These are phyloP conservation scores for Novumbra hubbsi DNA, from an alignment of 2,797 vertebrate genomes.

Conservation along the genomic window DNA sequence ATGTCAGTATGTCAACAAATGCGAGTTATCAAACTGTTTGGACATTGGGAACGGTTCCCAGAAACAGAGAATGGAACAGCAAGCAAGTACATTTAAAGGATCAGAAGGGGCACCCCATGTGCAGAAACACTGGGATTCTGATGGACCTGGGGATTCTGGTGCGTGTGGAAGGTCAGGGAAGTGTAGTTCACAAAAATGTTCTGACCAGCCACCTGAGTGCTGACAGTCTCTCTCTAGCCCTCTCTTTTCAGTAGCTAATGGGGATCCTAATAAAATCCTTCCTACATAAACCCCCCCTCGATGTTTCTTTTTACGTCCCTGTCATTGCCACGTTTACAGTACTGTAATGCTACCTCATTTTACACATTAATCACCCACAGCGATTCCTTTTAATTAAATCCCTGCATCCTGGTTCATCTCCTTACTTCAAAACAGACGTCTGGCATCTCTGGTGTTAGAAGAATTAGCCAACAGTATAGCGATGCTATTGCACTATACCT, in stretches of 20 bases:
- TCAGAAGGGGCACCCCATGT: background rate
- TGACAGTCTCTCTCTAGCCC: background rate
- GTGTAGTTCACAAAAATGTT: slow-evolving; percentile 48
- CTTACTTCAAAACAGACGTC: background rate
- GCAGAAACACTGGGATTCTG: slow-evolving; percentile 40
- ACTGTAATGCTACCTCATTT: slow-evolving; percentile 1
- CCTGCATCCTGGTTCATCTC: background rate
- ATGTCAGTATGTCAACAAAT: slow-evolving; percentile 36
- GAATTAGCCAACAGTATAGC: background rate
- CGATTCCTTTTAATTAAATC: background rate
- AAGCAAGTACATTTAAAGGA: slow-evolving; percentile 35
- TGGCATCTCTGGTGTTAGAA: background rate
- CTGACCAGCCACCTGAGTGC: slow-evolving; percentile 18
- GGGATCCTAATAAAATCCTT: background rate
- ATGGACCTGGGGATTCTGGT: slow-evolving; percentile 37
- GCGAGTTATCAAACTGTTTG: slow-evolving; percentile 36
- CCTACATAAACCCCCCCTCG: too few species aligned
- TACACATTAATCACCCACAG: background rate
- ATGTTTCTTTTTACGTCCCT: background rate
- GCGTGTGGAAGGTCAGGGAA: slow-evolving; percentile 29
- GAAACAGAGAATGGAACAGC: slow-evolving; percentile 25
- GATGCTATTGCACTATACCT: background rate
- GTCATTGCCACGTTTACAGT: background rate
- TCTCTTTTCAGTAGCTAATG: background rate
- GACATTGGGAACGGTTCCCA: slow-evolving; percentile 54